Base-by-base conservation (phyloP, 1,140 invertebrate genomes). In the Venustaconcha ellipsiformis region DNA sequence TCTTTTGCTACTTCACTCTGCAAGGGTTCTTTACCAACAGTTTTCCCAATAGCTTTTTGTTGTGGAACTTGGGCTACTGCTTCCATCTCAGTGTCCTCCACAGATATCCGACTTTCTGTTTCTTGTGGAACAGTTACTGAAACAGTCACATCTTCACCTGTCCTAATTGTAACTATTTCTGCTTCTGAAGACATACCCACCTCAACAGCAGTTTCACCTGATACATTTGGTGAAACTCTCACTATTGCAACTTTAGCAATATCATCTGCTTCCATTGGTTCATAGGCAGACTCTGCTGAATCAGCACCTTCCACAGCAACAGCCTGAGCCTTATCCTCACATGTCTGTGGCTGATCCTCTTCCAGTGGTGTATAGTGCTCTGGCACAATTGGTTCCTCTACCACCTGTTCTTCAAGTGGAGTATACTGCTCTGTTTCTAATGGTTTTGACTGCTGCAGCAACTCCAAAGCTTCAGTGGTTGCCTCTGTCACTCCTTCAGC, bases 101-200 rank as follows among this genome's bases (percentile, higher is more conserved):
- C 57, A 60, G 55, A 20, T 69, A n/a, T 59, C 37, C n/a, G 62
- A 26, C n/a, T 76, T 60, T 62, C 48, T 30, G 13, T 66, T 20
- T 26, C 73, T 65, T 69, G 71, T 23, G 74, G 71, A 60, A 73
- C 74, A 57, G 78, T 78, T 18, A 70, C 76, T 37, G 75, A 66
- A 37, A 60, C 57, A 8, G 62, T 63, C n/a, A 37, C 62, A 56
- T 59, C 23, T 63, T 48, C 58, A 70, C 57, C 57, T 63, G 55
- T 60, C 17, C 72, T 69, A 30, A 57, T 58, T 67, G 60, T 57
- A 55, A 37, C 63, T 15, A 72, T 64, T 66, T 66, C 59, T 69
- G 62, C 58, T 68, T 70, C 20, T 72, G 57, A 2, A 71, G 14
- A 18, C 65, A 72, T 37, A 66, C 72, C n/a, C 67, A 71, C 67